Evolutionary conservation across 1,140 invertebrate genomes (phyloP).

Genomic region (Lanistes nyassanus): DNA sequence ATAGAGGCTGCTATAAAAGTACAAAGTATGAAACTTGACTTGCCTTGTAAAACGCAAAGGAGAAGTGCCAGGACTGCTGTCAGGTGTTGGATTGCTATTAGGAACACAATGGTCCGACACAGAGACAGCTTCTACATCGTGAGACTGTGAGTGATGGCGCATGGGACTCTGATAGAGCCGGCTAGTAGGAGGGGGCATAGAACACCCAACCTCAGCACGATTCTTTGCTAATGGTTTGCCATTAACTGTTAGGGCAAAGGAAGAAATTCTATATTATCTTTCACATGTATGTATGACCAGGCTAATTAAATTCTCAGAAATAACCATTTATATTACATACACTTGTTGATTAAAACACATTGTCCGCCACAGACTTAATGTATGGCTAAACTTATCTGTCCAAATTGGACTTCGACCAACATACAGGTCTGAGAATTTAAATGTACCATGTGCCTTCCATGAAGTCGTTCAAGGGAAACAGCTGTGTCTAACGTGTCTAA

Average conservation of each 20-base stretch:
- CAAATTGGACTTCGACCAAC: too few relatives aligned
- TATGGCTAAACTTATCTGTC: too few relatives aligned
- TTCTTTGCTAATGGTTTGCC: background rate
- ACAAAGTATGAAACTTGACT: too few relatives aligned
- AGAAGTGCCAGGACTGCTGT: conserved; percentile 1
- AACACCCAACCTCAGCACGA: conserved; percentile 4
- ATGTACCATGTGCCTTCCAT: too few relatives aligned
- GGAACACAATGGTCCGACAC: background rate
- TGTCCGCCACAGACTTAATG: too few relatives aligned
- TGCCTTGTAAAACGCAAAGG: background rate
- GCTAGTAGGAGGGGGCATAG: background rate
- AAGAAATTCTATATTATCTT: background rate
- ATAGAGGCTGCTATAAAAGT: background rate
- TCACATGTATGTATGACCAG: too few relatives aligned
- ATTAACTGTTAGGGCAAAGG: background rate
- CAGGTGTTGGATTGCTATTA: background rate
- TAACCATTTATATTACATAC: too few relatives aligned
- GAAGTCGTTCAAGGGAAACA: too few relatives aligned
- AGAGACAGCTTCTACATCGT: background rate
- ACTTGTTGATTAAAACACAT: too few relatives aligned
- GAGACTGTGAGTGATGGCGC: background rate
- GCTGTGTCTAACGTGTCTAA: too few relatives aligned
- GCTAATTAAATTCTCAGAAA: too few relatives aligned
- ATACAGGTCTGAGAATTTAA: too few relatives aligned
- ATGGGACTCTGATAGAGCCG: background rate